A percentile compares a stretch with the other conserved stretches of the same genome.
Evolutionary conservation across 2,888 invertebrate genomes (phyloP).

Genomic region (Boloria euphrosyne): DNA sequence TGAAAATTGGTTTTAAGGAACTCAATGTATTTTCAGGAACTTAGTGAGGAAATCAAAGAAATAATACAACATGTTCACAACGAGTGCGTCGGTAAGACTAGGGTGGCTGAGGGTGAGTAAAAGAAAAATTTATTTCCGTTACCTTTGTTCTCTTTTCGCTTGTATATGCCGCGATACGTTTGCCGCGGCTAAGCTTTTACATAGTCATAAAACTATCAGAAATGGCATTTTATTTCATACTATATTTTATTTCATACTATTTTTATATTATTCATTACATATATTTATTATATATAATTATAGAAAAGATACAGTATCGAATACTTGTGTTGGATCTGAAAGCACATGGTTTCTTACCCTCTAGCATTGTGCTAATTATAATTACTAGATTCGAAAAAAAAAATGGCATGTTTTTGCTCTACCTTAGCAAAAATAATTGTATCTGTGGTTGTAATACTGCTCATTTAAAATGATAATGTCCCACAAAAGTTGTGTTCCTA

Average conservation of each 20-base stretch:
- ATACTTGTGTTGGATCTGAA: too few relatives aligned
- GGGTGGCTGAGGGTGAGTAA: slow-evolving; percentile 76
- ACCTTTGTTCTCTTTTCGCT: slow-evolving; percentile 69
- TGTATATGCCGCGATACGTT: slow-evolving; percentile 63
- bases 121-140: slow-evolving; percentile 64
- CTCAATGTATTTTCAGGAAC: slow-evolving; percentile 64
- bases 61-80: slow-evolving; percentile 77
- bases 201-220: slow-evolving; percentile 34
- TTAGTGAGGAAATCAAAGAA: slow-evolving; percentile 79
- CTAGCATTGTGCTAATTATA: too few relatives aligned
- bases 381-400: too few relatives aligned
- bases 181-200: slow-evolving; percentile 58
- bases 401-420: too few relatives aligned
- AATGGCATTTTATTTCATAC: slow-evolving; percentile 14
- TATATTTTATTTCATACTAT: neutral
- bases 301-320: too few relatives aligned
- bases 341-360: too few relatives aligned
- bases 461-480: too few relatives aligned
- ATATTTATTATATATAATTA: too few relatives aligned
- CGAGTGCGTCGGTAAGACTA: slow-evolving; percentile 74
- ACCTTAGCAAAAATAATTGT: too few relatives aligned
- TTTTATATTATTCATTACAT: too few relatives aligned
- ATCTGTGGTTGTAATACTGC: too few relatives aligned
- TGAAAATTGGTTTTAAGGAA: slow-evolving; percentile 43
- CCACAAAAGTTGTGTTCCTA: too few relatives aligned